phyloP scores from a whole-genome alignment of 2,113 vertebrate species.

The Podiceps cristatus region DNA sequence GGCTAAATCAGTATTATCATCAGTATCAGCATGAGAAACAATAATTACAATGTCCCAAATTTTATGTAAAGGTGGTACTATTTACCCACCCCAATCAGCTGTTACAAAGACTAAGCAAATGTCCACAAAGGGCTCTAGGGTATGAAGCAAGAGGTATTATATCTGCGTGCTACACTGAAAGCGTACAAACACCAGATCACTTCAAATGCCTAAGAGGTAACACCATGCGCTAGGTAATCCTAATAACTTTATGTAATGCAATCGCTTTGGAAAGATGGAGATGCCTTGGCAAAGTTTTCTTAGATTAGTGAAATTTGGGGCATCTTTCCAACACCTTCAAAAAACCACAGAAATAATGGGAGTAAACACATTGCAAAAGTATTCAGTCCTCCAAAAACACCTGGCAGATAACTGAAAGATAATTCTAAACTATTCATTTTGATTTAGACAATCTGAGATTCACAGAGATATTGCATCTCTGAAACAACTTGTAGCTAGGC shows the following conservation, averaged over 20 bases:
- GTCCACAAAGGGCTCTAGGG: neutral
- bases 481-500: neutral
- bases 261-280: neutral
- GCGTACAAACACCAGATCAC: neutral
- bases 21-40: neutral
- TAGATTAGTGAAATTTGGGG: neutral
- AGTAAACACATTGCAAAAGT: neutral
- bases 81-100: neutral
- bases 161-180: neutral
- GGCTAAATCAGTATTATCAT: neutral
- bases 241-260: neutral
- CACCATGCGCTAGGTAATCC: neutral
- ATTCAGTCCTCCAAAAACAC: neutral
- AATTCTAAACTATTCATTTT: neutral
- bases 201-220: neutral
- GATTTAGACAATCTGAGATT: neutral
- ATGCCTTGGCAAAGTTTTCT: neutral
- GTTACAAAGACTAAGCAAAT: neutral
- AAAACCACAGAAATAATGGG: neutral
- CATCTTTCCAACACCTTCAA: neutral
- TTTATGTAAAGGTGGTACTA: neutral
- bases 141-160: neutral
- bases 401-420: neutral
- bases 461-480: neutral
- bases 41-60: neutral